Conservation (phyloP, 1,140 invertebrate species). For the Sipha flava region DNA sequence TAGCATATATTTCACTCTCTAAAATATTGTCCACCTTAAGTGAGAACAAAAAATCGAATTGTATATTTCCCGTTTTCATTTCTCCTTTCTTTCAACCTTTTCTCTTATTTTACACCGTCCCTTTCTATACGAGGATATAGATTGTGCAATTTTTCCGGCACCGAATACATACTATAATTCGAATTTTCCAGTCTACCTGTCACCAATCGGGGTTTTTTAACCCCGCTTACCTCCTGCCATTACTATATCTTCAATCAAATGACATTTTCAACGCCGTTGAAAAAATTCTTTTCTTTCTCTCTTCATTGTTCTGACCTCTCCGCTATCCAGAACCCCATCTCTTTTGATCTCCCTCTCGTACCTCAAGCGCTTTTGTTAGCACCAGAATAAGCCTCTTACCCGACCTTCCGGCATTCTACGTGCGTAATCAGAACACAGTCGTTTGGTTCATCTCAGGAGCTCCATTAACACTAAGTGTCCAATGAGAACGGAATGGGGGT, state of each 20-base stretch:
- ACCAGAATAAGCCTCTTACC: background rate
- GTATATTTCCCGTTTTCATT: too few species aligned
- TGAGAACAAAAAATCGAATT: too few species aligned
- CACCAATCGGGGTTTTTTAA: background rate
- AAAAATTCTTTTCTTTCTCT: background rate
- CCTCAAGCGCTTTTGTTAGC: background rate
- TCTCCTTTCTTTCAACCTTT: background rate
- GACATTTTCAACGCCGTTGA: background rate
- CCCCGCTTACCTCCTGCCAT: background rate
- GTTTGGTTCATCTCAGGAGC: conserved; percentile 2
- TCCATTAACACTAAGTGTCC: conserved; percentile 4
- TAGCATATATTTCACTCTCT: too few species aligned
- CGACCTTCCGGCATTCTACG: background rate
- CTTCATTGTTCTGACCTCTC: background rate
- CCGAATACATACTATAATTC: background rate
- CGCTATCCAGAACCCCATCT: background rate
- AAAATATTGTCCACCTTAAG: too few species aligned
- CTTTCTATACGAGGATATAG: background rate
- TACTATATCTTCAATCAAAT: background rate
- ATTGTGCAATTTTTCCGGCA: background rate
- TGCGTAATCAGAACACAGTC: conserved; percentile 9
- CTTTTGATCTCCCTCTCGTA: background rate
- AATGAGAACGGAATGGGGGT: background rate
- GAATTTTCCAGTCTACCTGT: background rate
- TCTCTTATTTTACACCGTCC: background rate